A percentile compares a stretch with the other conserved stretches of the same genome.
Evolutionary conservation across 2,888 invertebrate genomes (phyloP).

Genomic region (Eustalomyia histrio): DNA sequence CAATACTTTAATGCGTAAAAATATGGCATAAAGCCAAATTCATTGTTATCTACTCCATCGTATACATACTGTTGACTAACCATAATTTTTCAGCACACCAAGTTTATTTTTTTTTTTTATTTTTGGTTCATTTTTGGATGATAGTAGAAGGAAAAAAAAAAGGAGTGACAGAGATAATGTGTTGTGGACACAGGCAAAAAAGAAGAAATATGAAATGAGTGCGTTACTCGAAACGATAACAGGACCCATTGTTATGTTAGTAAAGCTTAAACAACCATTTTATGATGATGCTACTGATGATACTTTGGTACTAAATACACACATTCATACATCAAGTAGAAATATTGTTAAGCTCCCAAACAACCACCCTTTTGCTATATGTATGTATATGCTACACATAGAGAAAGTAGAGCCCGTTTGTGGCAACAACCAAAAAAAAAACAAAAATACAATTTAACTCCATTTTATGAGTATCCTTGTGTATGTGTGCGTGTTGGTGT

Average conservation of each 20-base stretch:
- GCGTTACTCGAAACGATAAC: constrained; percentile 56
- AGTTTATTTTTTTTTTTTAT: not conserved
- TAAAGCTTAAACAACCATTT: constrained; percentile 63
- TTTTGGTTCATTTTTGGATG: constrained; percentile 18
- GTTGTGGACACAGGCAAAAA: constrained; percentile 41
- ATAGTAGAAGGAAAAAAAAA: constrained; percentile 42
- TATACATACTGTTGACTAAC: constrained; percentile 53
- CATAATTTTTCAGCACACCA: constrained; percentile 45
- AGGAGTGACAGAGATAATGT: constrained; percentile 62
- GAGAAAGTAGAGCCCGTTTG: constrained; percentile 32
- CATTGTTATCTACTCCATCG: constrained; percentile 51
- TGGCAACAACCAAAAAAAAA: not conserved
- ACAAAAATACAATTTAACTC: constrained; percentile 53
- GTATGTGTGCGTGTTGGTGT: constrained; percentile 12
- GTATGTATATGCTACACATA: not conserved
- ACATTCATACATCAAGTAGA: not conserved
- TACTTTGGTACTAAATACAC: too few relatives aligned
- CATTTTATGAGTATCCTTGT: constrained; percentile 48
- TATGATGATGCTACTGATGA: constrained; percentile 47
- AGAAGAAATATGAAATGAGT: constrained; percentile 45
- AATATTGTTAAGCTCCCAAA: constrained; percentile 13
- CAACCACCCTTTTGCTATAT: constrained; percentile 47
- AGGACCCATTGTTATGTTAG: constrained; percentile 57
- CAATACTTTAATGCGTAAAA: constrained; percentile 61
- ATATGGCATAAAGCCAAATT: constrained; percentile 60